Evolutionary conservation across 2,888 invertebrate genomes (phyloP).

Genomic region (Punctoribates punctum): DNA sequence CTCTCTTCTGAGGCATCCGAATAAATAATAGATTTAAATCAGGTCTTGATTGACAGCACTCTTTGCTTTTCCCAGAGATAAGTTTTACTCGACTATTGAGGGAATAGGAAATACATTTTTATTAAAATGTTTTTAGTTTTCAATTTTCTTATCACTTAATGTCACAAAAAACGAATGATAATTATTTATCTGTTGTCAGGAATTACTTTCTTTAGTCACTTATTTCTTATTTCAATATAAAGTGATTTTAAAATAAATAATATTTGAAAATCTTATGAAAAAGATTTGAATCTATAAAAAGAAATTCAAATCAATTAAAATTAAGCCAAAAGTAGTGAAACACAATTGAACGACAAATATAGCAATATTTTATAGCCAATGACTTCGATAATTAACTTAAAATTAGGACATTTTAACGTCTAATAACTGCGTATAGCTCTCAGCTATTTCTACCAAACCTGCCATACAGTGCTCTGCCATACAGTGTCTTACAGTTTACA

Average conservation of each 20-base stretch:
- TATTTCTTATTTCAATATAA: background rate
- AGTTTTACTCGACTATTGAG: no score
- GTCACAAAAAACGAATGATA: no score
- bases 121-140: no score
- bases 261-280: background rate
- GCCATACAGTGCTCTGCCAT: background rate
- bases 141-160: no score
- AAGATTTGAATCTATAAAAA: background rate
- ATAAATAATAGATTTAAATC: no score
- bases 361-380: constrained; percentile 26
- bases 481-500: background rate
- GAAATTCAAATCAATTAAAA: constrained; percentile 13
- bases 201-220: no score
- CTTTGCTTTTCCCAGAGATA: no score
- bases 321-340: background rate
- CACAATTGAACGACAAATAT: constrained; percentile 16
- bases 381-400: constrained; percentile 33
- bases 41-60: no score
- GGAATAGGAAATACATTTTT: no score
- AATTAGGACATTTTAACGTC: constrained; percentile 30
- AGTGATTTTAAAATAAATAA: background rate
- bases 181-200: no score
- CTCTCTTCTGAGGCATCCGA: no score
- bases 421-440: constrained; percentile 7
- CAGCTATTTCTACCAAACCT: background rate